Evolutionary conservation across 2,888 invertebrate species (phyloP).

Genomic region (Epinotia ramella): DNA sequence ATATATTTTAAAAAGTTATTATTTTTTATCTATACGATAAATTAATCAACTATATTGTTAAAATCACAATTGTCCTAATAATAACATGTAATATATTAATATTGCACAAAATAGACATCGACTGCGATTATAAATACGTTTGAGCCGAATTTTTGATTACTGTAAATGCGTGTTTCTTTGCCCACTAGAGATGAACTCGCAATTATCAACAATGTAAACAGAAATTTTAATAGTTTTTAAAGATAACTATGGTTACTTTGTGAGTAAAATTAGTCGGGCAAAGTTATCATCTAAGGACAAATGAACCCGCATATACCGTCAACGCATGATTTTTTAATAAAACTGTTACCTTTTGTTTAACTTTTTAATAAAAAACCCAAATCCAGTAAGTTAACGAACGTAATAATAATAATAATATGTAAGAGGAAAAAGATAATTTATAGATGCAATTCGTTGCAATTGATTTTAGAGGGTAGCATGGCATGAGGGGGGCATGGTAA

Average conservation of each 20-base stretch:
- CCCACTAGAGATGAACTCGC: not conserved
- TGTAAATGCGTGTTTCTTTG: conserved; percentile 9
- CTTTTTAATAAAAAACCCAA: not conserved
- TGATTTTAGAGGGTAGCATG: not conserved
- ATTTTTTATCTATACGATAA: conserved; percentile 74
- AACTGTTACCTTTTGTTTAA: conserved; percentile 12
- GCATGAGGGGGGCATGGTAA: conserved; percentile 18
- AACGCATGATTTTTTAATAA: conserved; percentile 3
- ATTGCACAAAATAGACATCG: conserved; percentile 80
- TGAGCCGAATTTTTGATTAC: conserved; percentile 37
- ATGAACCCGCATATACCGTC: not conserved
- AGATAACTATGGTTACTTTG: not conserved
- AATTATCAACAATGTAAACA: not conserved
- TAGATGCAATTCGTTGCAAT: not conserved
- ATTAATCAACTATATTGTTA: conserved; percentile 80
- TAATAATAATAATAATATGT: too few species aligned
- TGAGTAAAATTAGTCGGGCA: not conserved
- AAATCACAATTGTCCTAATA: conserved; percentile 84
- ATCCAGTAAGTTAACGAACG: not conserved
- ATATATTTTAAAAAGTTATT: conserved; percentile 76
- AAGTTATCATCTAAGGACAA: conserved; percentile 2
- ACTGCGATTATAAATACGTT: conserved; percentile 54
- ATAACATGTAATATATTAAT: conserved; percentile 71
- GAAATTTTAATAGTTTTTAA: too few species aligned
- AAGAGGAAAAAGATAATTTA: not conserved